Percentiles rank a stretch among this genome's conserved stretches.
These are phyloP conservation scores for Desoria tigrina DNA, from an alignment of 2,888 invertebrate species.

Conservation along the genomic window DNA sequence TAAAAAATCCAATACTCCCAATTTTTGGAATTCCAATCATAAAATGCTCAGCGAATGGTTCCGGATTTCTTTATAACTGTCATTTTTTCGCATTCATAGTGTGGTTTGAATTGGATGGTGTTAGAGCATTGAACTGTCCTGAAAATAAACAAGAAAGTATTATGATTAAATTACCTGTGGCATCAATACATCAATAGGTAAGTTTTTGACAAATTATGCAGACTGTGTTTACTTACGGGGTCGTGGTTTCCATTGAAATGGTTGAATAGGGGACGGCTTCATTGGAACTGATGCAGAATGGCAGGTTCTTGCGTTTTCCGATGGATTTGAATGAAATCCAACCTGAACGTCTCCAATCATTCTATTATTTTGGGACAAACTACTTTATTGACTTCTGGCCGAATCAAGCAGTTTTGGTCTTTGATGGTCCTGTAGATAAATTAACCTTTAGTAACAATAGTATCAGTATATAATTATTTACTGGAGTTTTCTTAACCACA, in stretches of 20 bases:
- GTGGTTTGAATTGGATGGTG: background rate
- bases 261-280: conserved; percentile 1
- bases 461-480: no score
- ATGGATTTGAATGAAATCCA: background rate
- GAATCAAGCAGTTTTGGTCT: no score
- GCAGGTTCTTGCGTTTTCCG: conserved; percentile 13
- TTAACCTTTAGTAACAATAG: no score
- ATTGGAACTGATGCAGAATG: background rate
- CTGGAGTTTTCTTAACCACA: no score
- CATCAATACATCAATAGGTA: no score
- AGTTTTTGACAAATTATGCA: no score
- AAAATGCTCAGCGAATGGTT: no score
- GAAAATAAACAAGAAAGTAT: background rate
- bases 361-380: background rate
- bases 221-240: conserved; percentile 2
- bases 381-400: no score
- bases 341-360: conserved; percentile 14
- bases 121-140: conserved; percentile 15
- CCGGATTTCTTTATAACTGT: no score
- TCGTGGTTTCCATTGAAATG: conserved; percentile 15
- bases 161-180: background rate
- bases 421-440: no score
- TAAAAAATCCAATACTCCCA: no score
- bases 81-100: background rate
- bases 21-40: no score